Percentiles rank a stretch among this genome's conserved stretches.
Conservation (phyloP, 2,888 invertebrate species). For the Drosophila limbata region DNA sequence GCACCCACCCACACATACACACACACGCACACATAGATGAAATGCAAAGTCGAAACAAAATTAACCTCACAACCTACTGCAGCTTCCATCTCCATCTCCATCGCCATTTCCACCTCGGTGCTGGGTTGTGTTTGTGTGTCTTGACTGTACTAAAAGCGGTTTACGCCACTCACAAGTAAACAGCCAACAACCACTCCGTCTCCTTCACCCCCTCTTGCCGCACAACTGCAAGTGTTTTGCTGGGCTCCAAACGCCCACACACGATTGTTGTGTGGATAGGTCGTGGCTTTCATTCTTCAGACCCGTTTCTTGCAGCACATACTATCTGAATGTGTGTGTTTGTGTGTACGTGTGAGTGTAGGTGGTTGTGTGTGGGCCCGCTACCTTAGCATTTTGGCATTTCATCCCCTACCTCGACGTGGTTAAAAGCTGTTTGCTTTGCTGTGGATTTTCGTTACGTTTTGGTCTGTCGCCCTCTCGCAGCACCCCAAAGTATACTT, state of each 20-base stretch:
- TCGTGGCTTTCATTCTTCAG: constrained; percentile 73
- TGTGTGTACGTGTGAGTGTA: constrained; percentile 2
- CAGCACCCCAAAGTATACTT: constrained; percentile 53
- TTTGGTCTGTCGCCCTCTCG: constrained; percentile 44
- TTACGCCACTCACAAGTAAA: constrained; percentile 74
- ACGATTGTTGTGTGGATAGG: constrained; percentile 80
- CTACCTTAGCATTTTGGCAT: constrained; percentile 51
- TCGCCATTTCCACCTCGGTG: constrained; percentile 13
- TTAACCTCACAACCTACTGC: constrained; percentile 76
- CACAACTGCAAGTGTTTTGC: constrained; percentile 52
- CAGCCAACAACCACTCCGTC: constrained; percentile 27
- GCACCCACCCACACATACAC: constrained; percentile 2
- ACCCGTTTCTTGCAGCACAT: constrained; percentile 32
- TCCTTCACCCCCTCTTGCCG: constrained; percentile 10
- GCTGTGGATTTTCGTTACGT: constrained; percentile 74
- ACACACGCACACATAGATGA: constrained; percentile 12
- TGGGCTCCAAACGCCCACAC: constrained; percentile 61
- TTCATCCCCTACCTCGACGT: constrained; percentile 35
- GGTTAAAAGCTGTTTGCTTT: constrained; percentile 74
- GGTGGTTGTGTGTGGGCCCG: constrained; percentile 3
- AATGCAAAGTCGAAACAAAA: constrained; percentile 72
- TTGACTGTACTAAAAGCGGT: constrained; percentile 74
- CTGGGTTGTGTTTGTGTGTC: constrained; percentile 37
- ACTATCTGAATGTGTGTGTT: constrained; percentile 11
- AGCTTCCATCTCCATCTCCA: constrained; percentile 45